phyloP scores from a whole-genome alignment of 53 echinoderm and acorn worm genomes.

The Antedon mediterranea region DNA sequence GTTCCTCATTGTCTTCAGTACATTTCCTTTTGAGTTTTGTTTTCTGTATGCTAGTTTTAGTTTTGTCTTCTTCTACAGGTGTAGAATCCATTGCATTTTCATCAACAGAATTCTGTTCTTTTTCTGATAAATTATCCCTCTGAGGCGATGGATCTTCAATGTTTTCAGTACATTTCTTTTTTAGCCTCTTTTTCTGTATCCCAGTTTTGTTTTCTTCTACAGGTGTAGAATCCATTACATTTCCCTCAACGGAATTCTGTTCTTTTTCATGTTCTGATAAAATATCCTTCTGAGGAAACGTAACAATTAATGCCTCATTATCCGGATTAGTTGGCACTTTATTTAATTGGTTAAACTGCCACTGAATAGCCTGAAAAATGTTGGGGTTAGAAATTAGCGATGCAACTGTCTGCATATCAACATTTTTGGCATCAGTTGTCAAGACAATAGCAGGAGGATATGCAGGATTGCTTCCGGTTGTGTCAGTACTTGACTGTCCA shows the following conservation, averaged over 20 bases:
- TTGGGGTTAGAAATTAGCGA: not conserved
- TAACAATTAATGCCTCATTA: not conserved
- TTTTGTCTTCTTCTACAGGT: no score
- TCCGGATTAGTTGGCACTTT: not conserved
- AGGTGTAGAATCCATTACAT: no score
- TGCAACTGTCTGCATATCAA: not conserved
- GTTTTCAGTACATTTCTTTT: no score
- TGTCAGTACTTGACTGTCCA: not conserved
- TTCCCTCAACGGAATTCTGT: not conserved
- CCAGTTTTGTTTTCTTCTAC: no score
- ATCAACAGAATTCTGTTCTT: not conserved
- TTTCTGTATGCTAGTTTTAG: no score
- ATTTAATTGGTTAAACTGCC: not conserved
- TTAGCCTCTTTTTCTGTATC: no score
- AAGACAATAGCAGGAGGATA: not conserved
- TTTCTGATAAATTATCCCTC: not conserved
- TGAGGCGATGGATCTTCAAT: not conserved
- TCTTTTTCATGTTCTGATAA: not conserved
- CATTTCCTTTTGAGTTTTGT: no score
- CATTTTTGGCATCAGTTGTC: not conserved
- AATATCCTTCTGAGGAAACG: not conserved
- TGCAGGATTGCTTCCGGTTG: not conserved
- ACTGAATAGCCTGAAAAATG: not conserved
- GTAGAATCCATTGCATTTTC: not conserved
- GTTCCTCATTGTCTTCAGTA: not conserved